phyloP scores from a whole-genome alignment of 2,797 vertebrate species.

The Alouatta caraya region DNA sequence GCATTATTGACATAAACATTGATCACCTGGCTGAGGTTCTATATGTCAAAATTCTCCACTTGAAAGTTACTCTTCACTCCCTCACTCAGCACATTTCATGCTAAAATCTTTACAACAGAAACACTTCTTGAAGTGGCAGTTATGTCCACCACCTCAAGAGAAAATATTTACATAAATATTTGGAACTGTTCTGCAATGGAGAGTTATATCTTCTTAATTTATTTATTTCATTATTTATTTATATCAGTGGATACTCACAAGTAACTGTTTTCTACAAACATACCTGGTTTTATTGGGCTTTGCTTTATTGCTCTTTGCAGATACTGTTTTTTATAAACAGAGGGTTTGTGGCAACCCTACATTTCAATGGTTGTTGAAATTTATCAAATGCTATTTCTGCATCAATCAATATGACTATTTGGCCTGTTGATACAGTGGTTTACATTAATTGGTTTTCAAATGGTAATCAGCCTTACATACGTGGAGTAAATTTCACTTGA shows the following conservation, averaged over 20 bases:
- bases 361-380: neutral
- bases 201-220: neutral
- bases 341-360: neutral
- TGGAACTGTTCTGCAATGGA: neutral
- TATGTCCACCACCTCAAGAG: neutral
- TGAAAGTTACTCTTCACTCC: neutral
- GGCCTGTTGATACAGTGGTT: neutral
- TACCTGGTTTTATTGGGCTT: neutral
- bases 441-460: neutral
- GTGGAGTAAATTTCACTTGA: neutral
- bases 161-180: neutral
- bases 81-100: neutral
- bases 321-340: neutral
- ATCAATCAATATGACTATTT: neutral
- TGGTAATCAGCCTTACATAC: neutral
- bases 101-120: neutral
- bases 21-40: neutral
- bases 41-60: neutral
- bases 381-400: neutral
- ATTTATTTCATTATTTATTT: neutral
- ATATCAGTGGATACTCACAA: neutral
- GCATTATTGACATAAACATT: neutral
- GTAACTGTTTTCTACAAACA: neutral
- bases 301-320: neutral
- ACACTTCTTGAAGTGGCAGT: neutral